phyloP scores from a whole-genome alignment of 1,140 invertebrate genomes.

The Orchestia grillus region DNA sequence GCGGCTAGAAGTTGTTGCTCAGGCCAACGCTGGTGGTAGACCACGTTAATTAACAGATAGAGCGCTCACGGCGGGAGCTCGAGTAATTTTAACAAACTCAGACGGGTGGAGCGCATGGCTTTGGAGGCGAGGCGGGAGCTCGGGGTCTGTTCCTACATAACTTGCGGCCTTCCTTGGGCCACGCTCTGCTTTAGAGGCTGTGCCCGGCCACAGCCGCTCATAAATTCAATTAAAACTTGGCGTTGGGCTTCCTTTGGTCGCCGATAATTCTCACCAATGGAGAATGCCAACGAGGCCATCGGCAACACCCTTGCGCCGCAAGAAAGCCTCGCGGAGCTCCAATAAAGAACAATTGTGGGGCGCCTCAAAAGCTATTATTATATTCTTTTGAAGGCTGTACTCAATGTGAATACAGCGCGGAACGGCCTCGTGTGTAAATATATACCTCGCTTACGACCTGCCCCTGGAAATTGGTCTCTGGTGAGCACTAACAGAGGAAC shows the following conservation, averaged over 20 bases:
- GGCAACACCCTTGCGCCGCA: not conserved
- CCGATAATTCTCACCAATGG: not conserved
- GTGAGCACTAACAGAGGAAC: not conserved
- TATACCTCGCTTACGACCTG: not conserved
- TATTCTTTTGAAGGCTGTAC: not conserved
- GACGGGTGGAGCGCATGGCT: too few relatives aligned
- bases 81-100: too few relatives aligned
- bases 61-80: too few relatives aligned
- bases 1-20: too few relatives aligned
- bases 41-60: too few relatives aligned
- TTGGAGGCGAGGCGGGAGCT: not conserved
- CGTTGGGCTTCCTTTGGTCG: not conserved
- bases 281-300: not conserved
- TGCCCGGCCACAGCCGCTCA: not conserved
- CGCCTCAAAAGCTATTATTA: not conserved
- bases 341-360: not conserved
- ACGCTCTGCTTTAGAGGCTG: not conserved
- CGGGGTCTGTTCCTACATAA: not conserved
- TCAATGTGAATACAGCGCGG: not conserved
- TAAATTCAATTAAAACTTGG: slow-evolving; percentile 3
- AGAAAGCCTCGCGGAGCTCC: not conserved
- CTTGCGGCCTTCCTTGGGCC: not conserved
- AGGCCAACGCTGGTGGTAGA: too few relatives aligned
- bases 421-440: not conserved
- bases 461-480: not conserved